Conservation (phyloP, 2,888 invertebrate genomes). For the Iphiclides podalirius region DNA sequence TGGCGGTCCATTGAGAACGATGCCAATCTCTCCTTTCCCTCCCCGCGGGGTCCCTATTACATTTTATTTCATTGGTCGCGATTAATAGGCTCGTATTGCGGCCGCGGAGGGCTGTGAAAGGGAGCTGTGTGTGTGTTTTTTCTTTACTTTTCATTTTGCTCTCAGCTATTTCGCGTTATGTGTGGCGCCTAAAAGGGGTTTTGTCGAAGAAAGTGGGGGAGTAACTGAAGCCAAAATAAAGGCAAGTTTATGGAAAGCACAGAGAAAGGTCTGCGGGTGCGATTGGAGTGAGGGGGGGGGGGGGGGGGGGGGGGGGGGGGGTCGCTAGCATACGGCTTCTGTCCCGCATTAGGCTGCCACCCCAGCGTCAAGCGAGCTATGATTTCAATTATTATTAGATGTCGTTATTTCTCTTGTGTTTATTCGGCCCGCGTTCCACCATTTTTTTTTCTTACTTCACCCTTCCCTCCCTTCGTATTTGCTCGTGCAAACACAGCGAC, state of each 20-base stretch:
- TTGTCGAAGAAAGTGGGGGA: conserved; percentile 27
- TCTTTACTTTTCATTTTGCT: not conserved
- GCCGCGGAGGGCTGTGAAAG: not conserved
- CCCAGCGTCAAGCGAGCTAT: conserved; percentile 52
- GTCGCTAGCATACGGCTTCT: conserved; percentile 46
- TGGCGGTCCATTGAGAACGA: conserved; percentile 59
- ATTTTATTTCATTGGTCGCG: conserved; percentile 70
- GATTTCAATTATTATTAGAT: conserved; percentile 78
- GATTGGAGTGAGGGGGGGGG: conserved; percentile 21
- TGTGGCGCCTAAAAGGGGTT: conserved; percentile 31
- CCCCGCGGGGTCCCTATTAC: conserved; percentile 53
- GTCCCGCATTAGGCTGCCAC: conserved; percentile 43
- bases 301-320: too few species aligned
- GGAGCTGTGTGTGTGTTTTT: not conserved
- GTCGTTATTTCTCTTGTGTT: conserved; percentile 75
- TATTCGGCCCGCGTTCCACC: conserved; percentile 68
- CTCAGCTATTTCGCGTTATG: not conserved
- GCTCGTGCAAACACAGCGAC: conserved; percentile 55
- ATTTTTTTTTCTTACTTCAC: conserved; percentile 62
- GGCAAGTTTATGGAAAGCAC: conserved; percentile 34
- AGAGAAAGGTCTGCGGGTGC: conserved; percentile 29
- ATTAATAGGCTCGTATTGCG: conserved; percentile 56
- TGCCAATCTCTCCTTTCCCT: conserved; percentile 63
- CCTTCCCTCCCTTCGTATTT: conserved; percentile 61
- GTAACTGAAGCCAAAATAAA: conserved; percentile 39